Percentiles rank a stretch among this genome's conserved stretches.
Evolutionary conservation across 2,797 vertebrate species (phyloP).

Genomic region (Mus spretus): DNA sequence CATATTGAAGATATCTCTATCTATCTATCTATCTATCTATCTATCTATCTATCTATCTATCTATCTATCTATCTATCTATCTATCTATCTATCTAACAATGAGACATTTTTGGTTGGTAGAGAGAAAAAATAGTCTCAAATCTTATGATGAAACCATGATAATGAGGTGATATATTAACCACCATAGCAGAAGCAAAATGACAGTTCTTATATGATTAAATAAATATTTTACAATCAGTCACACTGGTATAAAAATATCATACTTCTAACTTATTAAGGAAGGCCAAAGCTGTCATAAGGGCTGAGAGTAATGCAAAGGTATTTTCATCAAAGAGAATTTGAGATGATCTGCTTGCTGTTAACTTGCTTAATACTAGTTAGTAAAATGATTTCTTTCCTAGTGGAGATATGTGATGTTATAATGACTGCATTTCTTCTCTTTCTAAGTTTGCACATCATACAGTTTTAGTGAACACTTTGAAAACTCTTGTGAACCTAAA

Average conservation of each 20-base stretch:
- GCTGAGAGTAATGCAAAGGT: neutral
- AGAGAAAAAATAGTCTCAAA: neutral
- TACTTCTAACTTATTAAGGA: neutral
- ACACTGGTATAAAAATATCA: neutral
- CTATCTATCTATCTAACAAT: no score
- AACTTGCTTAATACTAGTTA: neutral
- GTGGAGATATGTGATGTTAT: neutral
- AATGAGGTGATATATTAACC: neutral
- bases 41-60: no score
- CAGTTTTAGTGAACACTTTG: neutral
- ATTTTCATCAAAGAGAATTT: neutral
- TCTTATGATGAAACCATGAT: neutral
- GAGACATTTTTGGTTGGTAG: neutral
- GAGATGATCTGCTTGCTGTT: no score
- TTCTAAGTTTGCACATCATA: neutral
- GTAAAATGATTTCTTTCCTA: neutral
- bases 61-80: no score
- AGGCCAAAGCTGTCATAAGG: neutral
- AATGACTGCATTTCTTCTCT: neutral
- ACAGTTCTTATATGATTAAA: neutral
- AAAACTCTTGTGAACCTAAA: neutral
- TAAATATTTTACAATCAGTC: neutral
- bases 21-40: no score
- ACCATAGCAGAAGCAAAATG: neutral
- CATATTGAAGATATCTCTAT: neutral